These are phyloP conservation scores for Epizoanthus fatuus DNA, from an alignment of 92 coral and sea anemone genomes.

Conservation along the genomic window DNA sequence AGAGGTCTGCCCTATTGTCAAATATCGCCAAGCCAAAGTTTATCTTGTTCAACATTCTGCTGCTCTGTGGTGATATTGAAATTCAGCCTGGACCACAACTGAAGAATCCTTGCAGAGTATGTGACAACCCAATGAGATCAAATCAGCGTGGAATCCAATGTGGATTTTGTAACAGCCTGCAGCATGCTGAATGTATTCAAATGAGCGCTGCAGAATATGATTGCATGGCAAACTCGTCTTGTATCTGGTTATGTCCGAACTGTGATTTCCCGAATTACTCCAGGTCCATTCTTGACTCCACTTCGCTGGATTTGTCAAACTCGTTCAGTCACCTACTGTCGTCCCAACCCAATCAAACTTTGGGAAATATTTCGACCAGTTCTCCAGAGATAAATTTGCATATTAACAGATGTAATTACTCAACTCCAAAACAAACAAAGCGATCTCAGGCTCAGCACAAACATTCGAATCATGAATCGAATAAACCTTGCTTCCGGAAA, in stretches of 20 bases:
- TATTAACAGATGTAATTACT: not conserved
- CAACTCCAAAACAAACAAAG: no score
- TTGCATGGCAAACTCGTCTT: slow-evolving; percentile 24
- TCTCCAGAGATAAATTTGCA: not conserved
- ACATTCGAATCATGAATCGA: no score
- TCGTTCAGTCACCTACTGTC: slow-evolving; percentile 1
- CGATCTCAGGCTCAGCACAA: no score
- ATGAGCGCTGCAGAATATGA: not conserved
- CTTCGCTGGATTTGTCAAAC: not conserved
- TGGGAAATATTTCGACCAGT: not conserved
- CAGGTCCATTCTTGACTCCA: slow-evolving; percentile 11
- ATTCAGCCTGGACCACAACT: not conserved
- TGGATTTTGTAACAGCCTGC: not conserved
- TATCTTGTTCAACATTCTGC: not conserved
- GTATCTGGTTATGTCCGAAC: slow-evolving; percentile 23
- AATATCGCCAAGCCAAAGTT: not conserved
- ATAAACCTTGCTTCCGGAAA: no score
- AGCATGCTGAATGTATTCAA: not conserved
- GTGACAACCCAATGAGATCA: no score
- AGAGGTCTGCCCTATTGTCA: not conserved
- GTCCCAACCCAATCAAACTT: not conserved
- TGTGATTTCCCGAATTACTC: slow-evolving; percentile 36
- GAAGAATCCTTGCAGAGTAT: not conserved
- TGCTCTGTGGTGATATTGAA: not conserved
- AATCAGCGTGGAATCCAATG: no score